Conservation (phyloP, 2,888 invertebrate species). For the Monopis laevigella region DNA sequence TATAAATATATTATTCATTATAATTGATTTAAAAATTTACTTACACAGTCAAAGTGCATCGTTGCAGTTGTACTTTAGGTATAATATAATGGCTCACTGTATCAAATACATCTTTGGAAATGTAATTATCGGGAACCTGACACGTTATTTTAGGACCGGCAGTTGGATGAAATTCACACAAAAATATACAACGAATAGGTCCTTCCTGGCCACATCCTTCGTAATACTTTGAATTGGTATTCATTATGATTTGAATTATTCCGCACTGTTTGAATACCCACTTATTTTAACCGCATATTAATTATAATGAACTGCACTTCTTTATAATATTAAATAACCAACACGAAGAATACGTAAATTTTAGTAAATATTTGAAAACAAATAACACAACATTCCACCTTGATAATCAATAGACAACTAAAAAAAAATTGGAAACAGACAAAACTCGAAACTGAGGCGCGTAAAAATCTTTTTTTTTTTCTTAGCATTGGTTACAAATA, state of each 20-base stretch:
- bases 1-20: constrained; percentile 1
- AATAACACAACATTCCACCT: too few relatives aligned
- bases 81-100: constrained; percentile 85
- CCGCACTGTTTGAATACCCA: too few relatives aligned
- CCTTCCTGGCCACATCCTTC: constrained; percentile 73
- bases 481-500: too few relatives aligned
- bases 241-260: too few relatives aligned
- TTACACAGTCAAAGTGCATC: constrained; percentile 83
- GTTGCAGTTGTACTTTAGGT: constrained; percentile 82
- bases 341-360: background rate
- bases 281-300: too few relatives aligned
- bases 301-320: too few relatives aligned
- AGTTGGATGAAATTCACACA: constrained; percentile 80
- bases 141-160: constrained; percentile 82
- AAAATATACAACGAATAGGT: constrained; percentile 79
- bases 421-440: too few relatives aligned
- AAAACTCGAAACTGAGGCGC: too few relatives aligned
- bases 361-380: too few relatives aligned
- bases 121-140: constrained; percentile 81
- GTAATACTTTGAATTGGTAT: constrained; percentile 49
- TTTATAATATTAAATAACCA: too few relatives aligned
- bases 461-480: too few relatives aligned
- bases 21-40: constrained; percentile 28
- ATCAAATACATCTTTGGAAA: constrained; percentile 84
- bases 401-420: too few relatives aligned